These are phyloP conservation scores for Empidonax traillii DNA, from an alignment of 2,113 vertebrate species.

Conservation along the genomic window DNA sequence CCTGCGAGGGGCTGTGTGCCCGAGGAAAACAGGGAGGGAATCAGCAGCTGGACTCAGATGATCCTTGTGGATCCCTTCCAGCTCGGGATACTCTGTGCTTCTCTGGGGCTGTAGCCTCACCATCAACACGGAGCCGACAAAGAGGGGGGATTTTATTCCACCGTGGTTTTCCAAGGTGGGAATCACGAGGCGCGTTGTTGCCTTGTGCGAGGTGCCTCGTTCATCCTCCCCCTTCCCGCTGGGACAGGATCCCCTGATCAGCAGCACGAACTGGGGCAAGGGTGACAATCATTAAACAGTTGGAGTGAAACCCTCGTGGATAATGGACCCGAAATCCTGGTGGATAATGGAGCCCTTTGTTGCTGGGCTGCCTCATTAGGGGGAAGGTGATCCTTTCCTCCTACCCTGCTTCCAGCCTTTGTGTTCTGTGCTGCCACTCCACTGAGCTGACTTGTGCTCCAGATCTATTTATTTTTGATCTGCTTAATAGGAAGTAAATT, in stretches of 20 bases:
- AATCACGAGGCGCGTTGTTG: rapidly evolving
- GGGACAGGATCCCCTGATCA: neutral
- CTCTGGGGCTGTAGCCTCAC: neutral
- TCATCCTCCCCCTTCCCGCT: neutral
- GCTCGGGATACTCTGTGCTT: neutral
- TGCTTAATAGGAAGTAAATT: neutral
- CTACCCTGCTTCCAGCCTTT: neutral
- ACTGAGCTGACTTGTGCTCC: neutral
- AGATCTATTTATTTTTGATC: neutral
- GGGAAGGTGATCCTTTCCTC: neutral
- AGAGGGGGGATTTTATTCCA: neutral
- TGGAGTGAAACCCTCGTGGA: neutral
- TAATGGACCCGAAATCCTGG: neutral
- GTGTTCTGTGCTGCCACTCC: neutral
- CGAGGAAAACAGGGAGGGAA: neutral
- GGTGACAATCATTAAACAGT: neutral
- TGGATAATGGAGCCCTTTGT: neutral
- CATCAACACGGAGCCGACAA: rapidly evolving
- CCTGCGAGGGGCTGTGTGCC: rapidly evolving
- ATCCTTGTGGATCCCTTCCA: neutral
- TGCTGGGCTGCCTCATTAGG: neutral
- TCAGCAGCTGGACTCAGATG: neutral
- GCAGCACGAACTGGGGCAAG: rapidly evolving
- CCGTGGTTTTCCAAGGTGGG: rapidly evolving
- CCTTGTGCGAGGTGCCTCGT: neutral